phyloP scores from a whole-genome alignment of 2,797 vertebrate species.

The Buceros bicornis region DNA sequence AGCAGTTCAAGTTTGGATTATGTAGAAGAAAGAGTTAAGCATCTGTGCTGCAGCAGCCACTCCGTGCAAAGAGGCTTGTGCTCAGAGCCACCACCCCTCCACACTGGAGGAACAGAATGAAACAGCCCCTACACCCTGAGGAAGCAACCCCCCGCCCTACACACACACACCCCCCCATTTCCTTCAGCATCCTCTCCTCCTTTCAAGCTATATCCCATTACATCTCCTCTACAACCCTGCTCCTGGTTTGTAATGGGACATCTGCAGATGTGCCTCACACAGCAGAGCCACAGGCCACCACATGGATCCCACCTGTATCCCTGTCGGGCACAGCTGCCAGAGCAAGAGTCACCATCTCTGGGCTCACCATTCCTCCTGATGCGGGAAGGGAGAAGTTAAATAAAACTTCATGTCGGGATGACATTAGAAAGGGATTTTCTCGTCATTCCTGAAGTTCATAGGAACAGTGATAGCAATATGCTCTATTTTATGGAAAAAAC shows the following conservation, averaged over 20 bases:
- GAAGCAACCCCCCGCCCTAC: background rate
- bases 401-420: background rate
- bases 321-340: background rate
- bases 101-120: background rate
- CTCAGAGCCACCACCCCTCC: background rate
- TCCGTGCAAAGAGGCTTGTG: accelerated
- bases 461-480: accelerated
- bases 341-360: background rate
- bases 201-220: background rate
- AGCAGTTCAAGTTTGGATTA: background rate
- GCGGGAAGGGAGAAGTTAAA: background rate
- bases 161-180: background rate
- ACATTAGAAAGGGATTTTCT: background rate
- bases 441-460: background rate
- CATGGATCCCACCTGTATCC: too few relatives aligned
- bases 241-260: accelerated
- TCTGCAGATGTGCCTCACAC: background rate
- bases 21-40: background rate
- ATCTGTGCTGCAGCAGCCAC: accelerated
- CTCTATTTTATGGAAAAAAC: background rate
- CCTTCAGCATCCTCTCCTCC: background rate
- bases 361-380: background rate
- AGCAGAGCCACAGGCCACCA: background rate
- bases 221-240: background rate
- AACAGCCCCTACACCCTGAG: background rate